phyloP scores from a whole-genome alignment of 2,888 invertebrate genomes.

The Cantharis lateralis region DNA sequence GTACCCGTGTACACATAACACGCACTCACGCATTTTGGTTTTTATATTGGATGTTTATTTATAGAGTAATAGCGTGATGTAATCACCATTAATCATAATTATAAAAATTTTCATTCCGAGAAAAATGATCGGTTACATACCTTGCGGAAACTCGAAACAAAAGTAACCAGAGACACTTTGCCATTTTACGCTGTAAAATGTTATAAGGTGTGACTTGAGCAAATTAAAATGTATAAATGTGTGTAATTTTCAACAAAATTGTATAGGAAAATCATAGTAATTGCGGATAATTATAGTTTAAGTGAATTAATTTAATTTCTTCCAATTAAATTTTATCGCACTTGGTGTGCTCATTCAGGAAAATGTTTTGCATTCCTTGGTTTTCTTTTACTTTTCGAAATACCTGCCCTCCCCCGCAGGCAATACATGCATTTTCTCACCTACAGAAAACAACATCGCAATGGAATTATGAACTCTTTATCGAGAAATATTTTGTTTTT shows the following conservation, averaged over 20 bases:
- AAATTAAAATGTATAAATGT: not conserved
- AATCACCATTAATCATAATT: conserved; percentile 16
- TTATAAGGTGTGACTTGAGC: not conserved
- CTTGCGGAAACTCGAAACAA: not conserved
- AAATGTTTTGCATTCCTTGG: not conserved
- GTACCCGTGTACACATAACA: not conserved
- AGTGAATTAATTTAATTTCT: not conserved
- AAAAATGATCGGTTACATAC: conserved; percentile 1
- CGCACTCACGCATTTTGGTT: conserved; percentile 20
- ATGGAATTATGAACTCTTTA: too few relatives aligned
- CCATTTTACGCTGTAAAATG: not conserved
- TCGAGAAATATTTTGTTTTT: too few relatives aligned
- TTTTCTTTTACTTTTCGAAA: not conserved
- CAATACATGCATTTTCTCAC: not conserved
- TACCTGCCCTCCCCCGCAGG: not conserved
- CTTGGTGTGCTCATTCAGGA: not conserved
- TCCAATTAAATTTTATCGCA: not conserved
- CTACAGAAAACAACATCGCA: not conserved
- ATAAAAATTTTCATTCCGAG: conserved; percentile 6
- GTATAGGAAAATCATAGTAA: not conserved
- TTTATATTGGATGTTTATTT: conserved; percentile 8
- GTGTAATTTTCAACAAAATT: not conserved
- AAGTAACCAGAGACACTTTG: not conserved
- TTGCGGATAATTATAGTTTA: not conserved
- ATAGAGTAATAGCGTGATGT: conserved; percentile 13